These are phyloP conservation scores for Harpegnathos saltator DNA, from an alignment of 1,140 invertebrate species.

Conservation along the genomic window DNA sequence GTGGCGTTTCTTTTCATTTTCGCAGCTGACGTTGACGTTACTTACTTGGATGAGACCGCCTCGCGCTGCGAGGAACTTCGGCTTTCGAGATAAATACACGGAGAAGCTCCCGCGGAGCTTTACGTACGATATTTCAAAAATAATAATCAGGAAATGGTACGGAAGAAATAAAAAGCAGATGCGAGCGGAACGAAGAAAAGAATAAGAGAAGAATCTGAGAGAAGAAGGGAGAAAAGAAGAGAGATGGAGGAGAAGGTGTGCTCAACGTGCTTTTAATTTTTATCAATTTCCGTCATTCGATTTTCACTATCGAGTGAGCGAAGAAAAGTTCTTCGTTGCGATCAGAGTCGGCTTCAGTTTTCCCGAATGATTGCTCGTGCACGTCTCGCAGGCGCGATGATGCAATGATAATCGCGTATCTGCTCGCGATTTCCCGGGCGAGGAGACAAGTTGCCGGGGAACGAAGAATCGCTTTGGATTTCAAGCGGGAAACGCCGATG, in stretches of 20 bases:
- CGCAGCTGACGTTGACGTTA: slow-evolving; percentile 19
- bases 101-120: background rate
- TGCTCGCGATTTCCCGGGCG: too few relatives aligned
- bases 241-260: too few relatives aligned
- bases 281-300: too few relatives aligned
- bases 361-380: slow-evolving; percentile 1
- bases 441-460: slow-evolving; percentile 32
- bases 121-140: background rate
- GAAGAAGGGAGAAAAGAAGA: too few relatives aligned
- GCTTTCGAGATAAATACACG: slow-evolving; percentile 32
- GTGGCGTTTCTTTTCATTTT: slow-evolving; percentile 7
- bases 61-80: background rate
- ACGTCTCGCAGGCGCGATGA: background rate
- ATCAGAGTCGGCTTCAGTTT: too few relatives aligned
- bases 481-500: slow-evolving; percentile 30
- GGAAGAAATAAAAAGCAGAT: too few relatives aligned
- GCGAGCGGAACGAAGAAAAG: too few relatives aligned
- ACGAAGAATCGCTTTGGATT: slow-evolving; percentile 36
- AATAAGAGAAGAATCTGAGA: too few relatives aligned
- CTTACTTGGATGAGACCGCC: slow-evolving; percentile 39
- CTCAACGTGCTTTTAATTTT: too few relatives aligned
- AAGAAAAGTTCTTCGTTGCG: background rate
- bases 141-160: too few relatives aligned
- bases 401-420: too few relatives aligned
- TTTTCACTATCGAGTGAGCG: background rate